phyloP scores from a whole-genome alignment of 2,888 invertebrate genomes.

The Gasteruption jaculator region DNA sequence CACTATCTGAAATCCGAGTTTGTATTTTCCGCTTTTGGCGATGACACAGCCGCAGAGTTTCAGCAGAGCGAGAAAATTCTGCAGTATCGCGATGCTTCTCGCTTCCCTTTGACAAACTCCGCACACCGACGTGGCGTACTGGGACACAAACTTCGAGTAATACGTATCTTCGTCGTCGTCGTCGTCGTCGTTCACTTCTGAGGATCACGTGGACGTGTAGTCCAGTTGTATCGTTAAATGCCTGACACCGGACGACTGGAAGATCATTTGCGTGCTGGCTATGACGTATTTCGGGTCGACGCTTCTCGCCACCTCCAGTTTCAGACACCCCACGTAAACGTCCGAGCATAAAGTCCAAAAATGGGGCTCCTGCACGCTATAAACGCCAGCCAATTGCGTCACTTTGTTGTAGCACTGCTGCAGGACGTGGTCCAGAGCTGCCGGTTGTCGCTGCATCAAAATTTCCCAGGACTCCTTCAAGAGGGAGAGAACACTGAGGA shows the following conservation, averaged over 20 bases:
- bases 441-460: constrained; percentile 92
- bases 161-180: too few species aligned
- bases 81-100: constrained; percentile 24
- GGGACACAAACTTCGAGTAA: constrained; percentile 24
- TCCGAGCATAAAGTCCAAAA: constrained; percentile 98
- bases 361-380: constrained; percentile 94
- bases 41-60: constrained; percentile 27
- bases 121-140: constrained; percentile 26
- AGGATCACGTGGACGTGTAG: constrained; percentile 72
- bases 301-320: constrained; percentile 89
- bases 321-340: constrained; percentile 86
- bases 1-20: constrained; percentile 33
- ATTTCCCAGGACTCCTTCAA: constrained; percentile 85
- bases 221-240: constrained; percentile 92
- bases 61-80: constrained; percentile 26
- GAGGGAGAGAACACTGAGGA: constrained; percentile 77
- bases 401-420: constrained; percentile 88
- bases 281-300: constrained; percentile 91
- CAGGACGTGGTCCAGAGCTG: constrained; percentile 72
- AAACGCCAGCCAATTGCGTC: constrained; percentile 87
- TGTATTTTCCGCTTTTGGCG: constrained; percentile 23
- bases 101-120: constrained; percentile 29
- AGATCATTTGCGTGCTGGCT: constrained; percentile 90
- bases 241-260: constrained; percentile 85
- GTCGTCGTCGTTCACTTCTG: too few species aligned